Evolutionary conservation across 2,888 invertebrate species (phyloP).

Genomic region (Hypercompe scribonia): DNA sequence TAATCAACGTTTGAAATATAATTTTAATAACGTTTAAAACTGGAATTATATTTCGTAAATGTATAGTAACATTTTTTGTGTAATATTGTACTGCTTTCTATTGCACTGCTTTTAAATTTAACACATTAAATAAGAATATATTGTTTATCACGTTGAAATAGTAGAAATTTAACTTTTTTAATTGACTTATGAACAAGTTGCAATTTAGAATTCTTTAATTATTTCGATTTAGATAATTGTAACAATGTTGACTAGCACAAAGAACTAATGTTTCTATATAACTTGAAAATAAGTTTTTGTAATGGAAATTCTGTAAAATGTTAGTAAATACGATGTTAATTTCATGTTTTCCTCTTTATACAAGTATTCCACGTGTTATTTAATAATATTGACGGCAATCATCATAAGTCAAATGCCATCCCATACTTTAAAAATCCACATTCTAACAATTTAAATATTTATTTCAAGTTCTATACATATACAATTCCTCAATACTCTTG

Average conservation of each 20-base stretch:
- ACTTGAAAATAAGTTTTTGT: too few relatives aligned
- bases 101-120: neutral
- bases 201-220: neutral
- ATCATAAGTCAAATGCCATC: neutral
- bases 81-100: neutral
- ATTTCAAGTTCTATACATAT: too few relatives aligned
- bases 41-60: neutral
- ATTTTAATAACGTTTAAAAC: neutral
- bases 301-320: neutral
- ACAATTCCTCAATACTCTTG: too few relatives aligned
- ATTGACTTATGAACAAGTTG: neutral
- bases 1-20: neutral
- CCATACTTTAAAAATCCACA: neutral
- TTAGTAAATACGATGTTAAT: neutral
- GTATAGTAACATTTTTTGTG: neutral
- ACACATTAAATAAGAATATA: neutral
- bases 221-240: neutral
- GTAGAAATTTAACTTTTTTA: neutral
- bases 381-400: neutral
- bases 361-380: neutral
- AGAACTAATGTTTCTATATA: too few relatives aligned
- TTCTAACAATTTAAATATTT: neutral
- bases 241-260: neutral
- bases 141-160: neutral
- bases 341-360: neutral